A percentile compares a stretch with the other conserved stretches of the same genome.
Evolutionary conservation across 2,888 invertebrate genomes (phyloP).

Genomic region (Trachelus stipa): DNA sequence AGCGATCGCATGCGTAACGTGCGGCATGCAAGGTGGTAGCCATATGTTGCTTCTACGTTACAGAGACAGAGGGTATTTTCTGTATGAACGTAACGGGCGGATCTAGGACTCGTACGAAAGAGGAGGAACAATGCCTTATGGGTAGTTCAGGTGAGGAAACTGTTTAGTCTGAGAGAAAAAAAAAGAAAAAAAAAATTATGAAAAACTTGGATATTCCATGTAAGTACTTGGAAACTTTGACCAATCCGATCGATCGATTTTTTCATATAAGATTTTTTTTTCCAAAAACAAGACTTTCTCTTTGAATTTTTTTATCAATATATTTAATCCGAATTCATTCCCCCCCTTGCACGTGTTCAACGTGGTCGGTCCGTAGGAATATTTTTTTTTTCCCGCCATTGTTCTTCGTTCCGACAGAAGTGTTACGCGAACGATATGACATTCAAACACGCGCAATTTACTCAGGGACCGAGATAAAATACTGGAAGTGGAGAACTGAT

Average conservation of each 20-base stretch:
- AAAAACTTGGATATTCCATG: neutral
- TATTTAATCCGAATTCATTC: neutral
- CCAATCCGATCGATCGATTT: neutral
- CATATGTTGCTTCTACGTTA: neutral
- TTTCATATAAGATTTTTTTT: neutral
- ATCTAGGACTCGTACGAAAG: neutral
- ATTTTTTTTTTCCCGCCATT: neutral
- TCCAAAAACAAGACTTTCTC: no score
- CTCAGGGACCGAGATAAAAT: neutral
- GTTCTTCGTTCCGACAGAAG: neutral
- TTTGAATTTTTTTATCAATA: no score
- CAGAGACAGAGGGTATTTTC: neutral
- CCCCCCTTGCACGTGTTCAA: neutral
- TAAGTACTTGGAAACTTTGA: neutral
- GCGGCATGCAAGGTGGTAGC: neutral
- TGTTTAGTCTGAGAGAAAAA: neutral
- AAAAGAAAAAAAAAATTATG: neutral
- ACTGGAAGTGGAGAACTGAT: neutral
- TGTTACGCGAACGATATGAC: neutral
- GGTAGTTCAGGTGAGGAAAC: neutral
- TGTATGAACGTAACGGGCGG: neutral
- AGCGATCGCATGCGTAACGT: neutral
- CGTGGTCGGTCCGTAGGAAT: neutral
- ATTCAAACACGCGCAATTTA: neutral
- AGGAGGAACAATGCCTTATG: neutral